phyloP scores from a whole-genome alignment of 2,113 vertebrate species.

The Mionectes macconnelli region DNA sequence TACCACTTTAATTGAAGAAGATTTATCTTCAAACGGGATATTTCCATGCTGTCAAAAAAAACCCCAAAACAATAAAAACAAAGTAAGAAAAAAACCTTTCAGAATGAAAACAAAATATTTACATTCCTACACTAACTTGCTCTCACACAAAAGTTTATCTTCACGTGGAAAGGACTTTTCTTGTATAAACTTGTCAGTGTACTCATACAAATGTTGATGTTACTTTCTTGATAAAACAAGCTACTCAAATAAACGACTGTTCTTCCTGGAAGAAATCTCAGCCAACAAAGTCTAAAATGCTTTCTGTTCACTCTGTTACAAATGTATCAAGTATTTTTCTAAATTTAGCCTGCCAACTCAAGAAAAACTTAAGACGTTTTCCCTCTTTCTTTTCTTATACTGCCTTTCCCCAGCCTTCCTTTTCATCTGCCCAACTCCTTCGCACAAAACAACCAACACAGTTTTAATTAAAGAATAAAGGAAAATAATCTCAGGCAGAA shows the following conservation, averaged over 20 bases:
- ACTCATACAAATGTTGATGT: not conserved
- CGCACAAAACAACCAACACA: not conserved
- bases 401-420: not conserved
- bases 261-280: not conserved
- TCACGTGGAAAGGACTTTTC: not conserved
- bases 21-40: slow-evolving; percentile 88
- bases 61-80: not conserved
- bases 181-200: not conserved
- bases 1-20: slow-evolving; percentile 88
- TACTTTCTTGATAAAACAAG: not conserved
- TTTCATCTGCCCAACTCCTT: not conserved
- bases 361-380: not conserved
- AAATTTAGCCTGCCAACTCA: not conserved
- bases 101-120: not conserved
- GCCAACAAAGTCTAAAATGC: not conserved
- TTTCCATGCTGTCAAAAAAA: slow-evolving; percentile 86
- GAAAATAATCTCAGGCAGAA: not conserved
- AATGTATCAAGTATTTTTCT: not conserved
- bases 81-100: not conserved
- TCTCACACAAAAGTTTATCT: not conserved
- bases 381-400: not conserved
- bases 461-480: not conserved
- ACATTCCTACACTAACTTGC: not conserved
- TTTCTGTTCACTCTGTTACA: not conserved
- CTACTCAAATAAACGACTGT: not conserved